These are phyloP conservation scores for Branchinecta lynchi DNA, from an alignment of 1,140 invertebrate genomes.

Conservation along the genomic window DNA sequence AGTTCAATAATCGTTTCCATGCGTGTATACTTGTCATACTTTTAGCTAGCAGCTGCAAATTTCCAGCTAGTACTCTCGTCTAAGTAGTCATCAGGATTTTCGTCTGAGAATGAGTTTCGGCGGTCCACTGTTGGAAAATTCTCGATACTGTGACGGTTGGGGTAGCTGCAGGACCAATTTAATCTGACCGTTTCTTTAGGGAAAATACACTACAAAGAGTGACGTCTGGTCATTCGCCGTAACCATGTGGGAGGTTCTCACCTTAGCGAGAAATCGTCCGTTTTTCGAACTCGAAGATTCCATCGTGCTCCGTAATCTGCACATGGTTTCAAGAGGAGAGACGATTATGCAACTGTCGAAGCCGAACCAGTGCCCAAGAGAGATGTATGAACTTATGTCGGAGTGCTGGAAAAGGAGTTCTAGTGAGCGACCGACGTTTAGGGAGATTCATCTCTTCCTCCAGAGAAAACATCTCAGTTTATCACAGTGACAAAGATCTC, in stretches of 20 bases:
- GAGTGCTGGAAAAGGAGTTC: constrained; percentile 55
- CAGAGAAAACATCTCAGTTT: constrained; percentile 48
- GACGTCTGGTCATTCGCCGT: constrained; percentile 83
- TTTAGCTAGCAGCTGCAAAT: too few species aligned
- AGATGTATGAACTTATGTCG: constrained; percentile 55
- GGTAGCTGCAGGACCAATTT: too few species aligned
- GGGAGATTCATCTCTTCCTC: constrained; percentile 55
- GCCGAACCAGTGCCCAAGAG: constrained; percentile 44
- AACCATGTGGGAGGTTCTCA: constrained; percentile 74
- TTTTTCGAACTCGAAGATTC: constrained; percentile 59
- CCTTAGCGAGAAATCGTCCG: constrained; percentile 65
- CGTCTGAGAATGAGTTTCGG: too few species aligned
- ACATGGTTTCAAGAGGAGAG: constrained; percentile 26
- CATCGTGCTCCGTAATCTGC: constrained; percentile 59
- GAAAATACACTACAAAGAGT: constrained; percentile 65
- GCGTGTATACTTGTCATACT: too few species aligned
- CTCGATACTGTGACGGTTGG: too few species aligned
- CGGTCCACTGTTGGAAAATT: too few species aligned
- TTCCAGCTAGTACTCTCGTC: too few species aligned
- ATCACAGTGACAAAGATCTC: constrained; percentile 13
- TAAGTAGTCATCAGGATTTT: too few species aligned
- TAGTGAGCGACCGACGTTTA: constrained; percentile 49
- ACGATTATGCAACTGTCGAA: constrained; percentile 28
- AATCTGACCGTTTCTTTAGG: constrained; percentile 34
- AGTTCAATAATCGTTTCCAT: too few species aligned